phyloP scores from a whole-genome alignment of 1,140 invertebrate species.

The Teleogryllus occipitalis region DNA sequence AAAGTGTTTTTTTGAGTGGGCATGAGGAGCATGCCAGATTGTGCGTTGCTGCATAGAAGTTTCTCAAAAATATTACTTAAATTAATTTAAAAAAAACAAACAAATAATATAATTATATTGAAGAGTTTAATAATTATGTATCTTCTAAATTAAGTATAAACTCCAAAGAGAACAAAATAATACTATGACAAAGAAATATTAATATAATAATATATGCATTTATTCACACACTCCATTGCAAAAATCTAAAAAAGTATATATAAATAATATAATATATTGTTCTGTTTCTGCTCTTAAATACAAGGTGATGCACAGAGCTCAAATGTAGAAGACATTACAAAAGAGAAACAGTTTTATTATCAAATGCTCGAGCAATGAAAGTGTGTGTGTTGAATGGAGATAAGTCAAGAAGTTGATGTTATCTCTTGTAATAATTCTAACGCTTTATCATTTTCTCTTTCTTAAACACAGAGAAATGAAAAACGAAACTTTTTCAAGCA shows the following conservation, averaged over 20 bases:
- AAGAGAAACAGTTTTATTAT: conserved; percentile 16
- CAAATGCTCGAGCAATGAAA: conserved; percentile 4
- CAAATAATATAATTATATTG: conserved; percentile 9
- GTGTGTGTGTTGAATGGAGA: conserved; percentile 10
- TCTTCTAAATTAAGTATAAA: conserved; percentile 18
- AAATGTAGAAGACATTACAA: conserved; percentile 12
- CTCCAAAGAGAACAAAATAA: conserved; percentile 15
- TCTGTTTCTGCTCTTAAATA: conserved; percentile 12
- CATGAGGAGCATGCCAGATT: neutral
- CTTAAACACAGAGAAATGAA: conserved; percentile 16
- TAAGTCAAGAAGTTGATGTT: conserved; percentile 13
- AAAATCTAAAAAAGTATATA: conserved; percentile 17
- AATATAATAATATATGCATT: conserved; percentile 17
- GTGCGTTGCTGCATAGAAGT: conserved; percentile 4
- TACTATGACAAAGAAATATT: conserved; percentile 10
- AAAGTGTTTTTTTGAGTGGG: conserved; percentile 9
- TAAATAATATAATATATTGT: conserved; percentile 17
- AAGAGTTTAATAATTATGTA: conserved; percentile 13
- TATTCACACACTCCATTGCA: conserved; percentile 16
- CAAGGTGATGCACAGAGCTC: conserved; percentile 9
- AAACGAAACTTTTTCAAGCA: conserved; percentile 16
- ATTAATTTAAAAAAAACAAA: neutral
- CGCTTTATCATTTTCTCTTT: conserved; percentile 19
- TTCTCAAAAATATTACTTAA: conserved; percentile 8
- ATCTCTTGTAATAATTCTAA: conserved; percentile 19